Base-by-base conservation (phyloP, 2,113 vertebrate species). In the Trinectes maculatus region DNA sequence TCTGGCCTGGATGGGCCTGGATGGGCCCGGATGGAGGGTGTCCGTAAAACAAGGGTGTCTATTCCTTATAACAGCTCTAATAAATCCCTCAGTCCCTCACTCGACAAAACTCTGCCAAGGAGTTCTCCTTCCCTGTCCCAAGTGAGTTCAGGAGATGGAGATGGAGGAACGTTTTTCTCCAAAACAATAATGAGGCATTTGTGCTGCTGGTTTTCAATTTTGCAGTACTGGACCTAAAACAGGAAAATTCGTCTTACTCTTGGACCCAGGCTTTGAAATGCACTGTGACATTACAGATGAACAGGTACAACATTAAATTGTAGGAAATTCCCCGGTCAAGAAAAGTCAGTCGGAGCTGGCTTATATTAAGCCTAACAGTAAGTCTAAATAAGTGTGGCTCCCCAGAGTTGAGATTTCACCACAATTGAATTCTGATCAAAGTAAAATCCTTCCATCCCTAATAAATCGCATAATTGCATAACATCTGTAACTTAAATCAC, bases 51-150 rank as follows among this genome's bases (percentile, higher is more conserved):
- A 70, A 61, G 16, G 48, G 55, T 8, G 36, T 74, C 33, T 71
- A 63, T 64, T 64, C 77, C 62, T 80, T 73, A 91, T 91, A 91
- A 87, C 63, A 52, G 82, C 71, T 84, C 37, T 66, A 81, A 57
- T 91, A 91, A 92, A 91, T 74, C 43, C 49, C 49, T 31, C 24
- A 47, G 52, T 63, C 10, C 5, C 65, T 58, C 46, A 58, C 53
- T 24, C 7, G 0, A 44, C 46, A 37, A 58, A 71, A 61, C 49
- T 60, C 56, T 47, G 39, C 33, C 25, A 42, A 36, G 13, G 29
- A 36, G 5, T 25, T 73, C 34, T 49, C 24, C 36, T 57, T 52
- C 12, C 24, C 19, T 53, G 42, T 77, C 48, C 4, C 0, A 53
- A 1, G 31, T 1, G 3, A 47, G 7, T 12, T 16, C 47, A 19